phyloP scores from a whole-genome alignment of 2,113 vertebrate species.

The Catharus fuscescens region DNA sequence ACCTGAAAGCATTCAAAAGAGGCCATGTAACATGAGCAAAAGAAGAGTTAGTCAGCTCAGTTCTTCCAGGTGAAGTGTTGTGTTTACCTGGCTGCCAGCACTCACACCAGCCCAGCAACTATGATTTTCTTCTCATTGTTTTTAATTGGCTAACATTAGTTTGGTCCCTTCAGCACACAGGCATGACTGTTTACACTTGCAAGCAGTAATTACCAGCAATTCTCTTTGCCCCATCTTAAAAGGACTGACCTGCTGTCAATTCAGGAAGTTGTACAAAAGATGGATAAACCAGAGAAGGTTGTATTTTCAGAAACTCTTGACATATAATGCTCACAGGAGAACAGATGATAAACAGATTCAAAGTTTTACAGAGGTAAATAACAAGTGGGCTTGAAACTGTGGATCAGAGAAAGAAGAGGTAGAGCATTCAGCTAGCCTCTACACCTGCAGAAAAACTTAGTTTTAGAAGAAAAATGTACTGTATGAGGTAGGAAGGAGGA shows the following conservation, averaged over 20 bases:
- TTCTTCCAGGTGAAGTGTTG: neutral
- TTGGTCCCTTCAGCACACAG: constrained; percentile 6
- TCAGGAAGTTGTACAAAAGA: neutral
- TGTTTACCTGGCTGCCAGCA: neutral
- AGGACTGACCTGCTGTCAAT: neutral
- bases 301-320: neutral
- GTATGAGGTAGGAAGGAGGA: neutral
- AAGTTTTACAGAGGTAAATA: neutral
- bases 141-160: constrained; percentile 41
- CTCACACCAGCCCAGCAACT: constrained; percentile 1
- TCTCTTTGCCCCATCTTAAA: neutral
- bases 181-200: constrained; percentile 15
- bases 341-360: neutral
- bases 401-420: neutral
- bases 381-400: neutral
- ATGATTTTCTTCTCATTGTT: constrained; percentile 14
- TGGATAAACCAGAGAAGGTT: neutral
- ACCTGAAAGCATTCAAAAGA: neutral
- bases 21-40: neutral
- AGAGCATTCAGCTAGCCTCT: neutral
- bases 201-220: constrained; percentile 7
- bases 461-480: neutral
- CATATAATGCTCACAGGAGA: neutral
- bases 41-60: constrained; percentile 27
- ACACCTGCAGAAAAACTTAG: neutral